Evolutionary conservation across 1,140 invertebrate species (phyloP).

Genomic region (Polypedilum pembai): DNA sequence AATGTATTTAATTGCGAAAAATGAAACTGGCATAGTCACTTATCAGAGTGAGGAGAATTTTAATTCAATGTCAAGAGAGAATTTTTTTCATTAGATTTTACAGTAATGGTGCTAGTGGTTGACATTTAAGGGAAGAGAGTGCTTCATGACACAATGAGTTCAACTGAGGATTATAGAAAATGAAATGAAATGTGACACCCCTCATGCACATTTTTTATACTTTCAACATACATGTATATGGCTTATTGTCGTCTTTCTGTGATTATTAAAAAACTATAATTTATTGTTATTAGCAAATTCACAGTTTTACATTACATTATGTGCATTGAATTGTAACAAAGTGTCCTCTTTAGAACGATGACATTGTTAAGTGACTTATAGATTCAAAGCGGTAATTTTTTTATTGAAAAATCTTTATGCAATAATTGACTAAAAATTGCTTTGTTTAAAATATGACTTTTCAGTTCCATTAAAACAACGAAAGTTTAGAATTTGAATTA

Average conservation of each 20-base stretch:
- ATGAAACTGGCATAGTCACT: neutral
- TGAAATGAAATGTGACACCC: slow-evolving; percentile 23
- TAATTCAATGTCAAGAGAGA: slow-evolving; percentile 20
- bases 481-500: too few relatives aligned
- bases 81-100: neutral
- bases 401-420: too few relatives aligned
- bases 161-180: neutral
- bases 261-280: slow-evolving; percentile 29
- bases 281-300: slow-evolving; percentile 13
- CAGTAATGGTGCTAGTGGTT: slow-evolving; percentile 7
- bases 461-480: too few relatives aligned
- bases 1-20: slow-evolving; percentile 25
- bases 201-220: neutral
- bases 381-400: too few relatives aligned
- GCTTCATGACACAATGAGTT: slow-evolving; percentile 2
- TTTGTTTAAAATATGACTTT: too few relatives aligned
- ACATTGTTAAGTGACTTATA: too few relatives aligned
- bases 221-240: too few relatives aligned
- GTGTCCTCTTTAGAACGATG: too few relatives aligned
- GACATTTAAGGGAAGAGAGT: neutral
- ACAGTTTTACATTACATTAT: too few relatives aligned
- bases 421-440: too few relatives aligned
- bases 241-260: neutral
- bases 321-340: too few relatives aligned
- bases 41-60: neutral